phyloP scores from a whole-genome alignment of 1,140 invertebrate species.

The Dendrolimus punctatus region DNA sequence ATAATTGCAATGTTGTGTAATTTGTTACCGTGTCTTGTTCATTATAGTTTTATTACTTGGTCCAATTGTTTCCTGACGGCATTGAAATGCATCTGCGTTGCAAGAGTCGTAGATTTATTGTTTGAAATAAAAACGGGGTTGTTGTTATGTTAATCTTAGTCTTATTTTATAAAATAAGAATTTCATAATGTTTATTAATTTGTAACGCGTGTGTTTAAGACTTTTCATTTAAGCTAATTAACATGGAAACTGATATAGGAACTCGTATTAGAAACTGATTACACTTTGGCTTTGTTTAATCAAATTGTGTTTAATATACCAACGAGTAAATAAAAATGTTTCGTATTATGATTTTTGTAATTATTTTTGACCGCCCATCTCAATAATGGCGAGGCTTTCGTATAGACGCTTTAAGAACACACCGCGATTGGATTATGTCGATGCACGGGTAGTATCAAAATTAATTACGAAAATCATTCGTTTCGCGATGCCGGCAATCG shows the following conservation, averaged over 20 bases:
- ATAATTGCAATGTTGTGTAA: no score
- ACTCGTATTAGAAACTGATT: conserved; percentile 43
- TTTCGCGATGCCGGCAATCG: conserved; percentile 12
- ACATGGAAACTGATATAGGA: conserved; percentile 46
- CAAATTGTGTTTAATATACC: conserved; percentile 67
- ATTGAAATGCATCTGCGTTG: no score
- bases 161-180: conserved; percentile 43
- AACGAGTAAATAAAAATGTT: conserved; percentile 67
- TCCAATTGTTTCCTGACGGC: no score
- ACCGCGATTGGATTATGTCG: conserved; percentile 31
- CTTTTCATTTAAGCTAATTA: conserved; percentile 52
- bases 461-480: conserved; percentile 65
- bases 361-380: conserved; percentile 63
- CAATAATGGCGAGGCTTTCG: conserved; percentile 8
- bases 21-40: no score
- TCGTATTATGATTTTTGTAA: conserved; percentile 69
- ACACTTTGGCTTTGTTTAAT: conserved; percentile 64
- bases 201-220: conserved; percentile 46
- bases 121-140: conserved; percentile 48
- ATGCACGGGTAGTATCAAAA: conserved; percentile 47
- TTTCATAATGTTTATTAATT: conserved; percentile 50
- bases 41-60: no score
- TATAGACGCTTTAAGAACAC: conserved; percentile 54
- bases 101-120: conserved; percentile 18
- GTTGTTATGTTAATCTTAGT: conserved; percentile 64